phyloP scores from a whole-genome alignment of 2,113 vertebrate genomes.

The Cyprinodon variegatus region DNA sequence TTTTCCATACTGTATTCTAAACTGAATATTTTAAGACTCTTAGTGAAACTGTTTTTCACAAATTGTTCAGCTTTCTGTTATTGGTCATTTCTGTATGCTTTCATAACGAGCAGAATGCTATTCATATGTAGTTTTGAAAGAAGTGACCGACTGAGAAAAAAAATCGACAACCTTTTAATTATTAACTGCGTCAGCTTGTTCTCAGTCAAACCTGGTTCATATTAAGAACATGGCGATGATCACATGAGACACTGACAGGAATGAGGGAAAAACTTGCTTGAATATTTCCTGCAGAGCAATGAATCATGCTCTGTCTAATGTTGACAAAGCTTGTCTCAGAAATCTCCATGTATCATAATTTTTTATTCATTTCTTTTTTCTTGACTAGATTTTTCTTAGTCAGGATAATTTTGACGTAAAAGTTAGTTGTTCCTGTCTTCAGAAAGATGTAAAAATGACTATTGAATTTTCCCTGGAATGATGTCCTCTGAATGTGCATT shows the following conservation, averaged over 20 bases:
- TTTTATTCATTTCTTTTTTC: background rate
- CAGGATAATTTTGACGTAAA: background rate
- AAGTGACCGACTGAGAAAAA: background rate
- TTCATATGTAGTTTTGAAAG: background rate
- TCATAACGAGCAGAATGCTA: background rate
- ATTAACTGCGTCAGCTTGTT: constrained; percentile 35
- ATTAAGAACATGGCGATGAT: background rate
- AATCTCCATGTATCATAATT: background rate
- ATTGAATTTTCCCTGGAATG: background rate
- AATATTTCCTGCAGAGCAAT: background rate
- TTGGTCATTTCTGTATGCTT: background rate
- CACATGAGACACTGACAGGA: background rate
- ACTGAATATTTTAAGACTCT: background rate
- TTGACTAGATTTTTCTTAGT: background rate
- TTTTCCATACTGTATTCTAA: background rate
- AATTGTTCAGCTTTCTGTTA: background rate
- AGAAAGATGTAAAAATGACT: background rate
- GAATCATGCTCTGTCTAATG: background rate
- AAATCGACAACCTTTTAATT: constrained; percentile 30
- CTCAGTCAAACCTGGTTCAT: background rate
- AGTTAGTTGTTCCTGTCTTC: background rate
- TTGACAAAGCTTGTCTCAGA: background rate
- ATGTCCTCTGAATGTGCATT: background rate
- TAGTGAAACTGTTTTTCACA: background rate
- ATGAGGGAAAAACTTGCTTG: background rate